These are phyloP conservation scores for Gymnorhina tibicen DNA, from an alignment of 2,113 vertebrate genomes.

Conservation along the genomic window DNA sequence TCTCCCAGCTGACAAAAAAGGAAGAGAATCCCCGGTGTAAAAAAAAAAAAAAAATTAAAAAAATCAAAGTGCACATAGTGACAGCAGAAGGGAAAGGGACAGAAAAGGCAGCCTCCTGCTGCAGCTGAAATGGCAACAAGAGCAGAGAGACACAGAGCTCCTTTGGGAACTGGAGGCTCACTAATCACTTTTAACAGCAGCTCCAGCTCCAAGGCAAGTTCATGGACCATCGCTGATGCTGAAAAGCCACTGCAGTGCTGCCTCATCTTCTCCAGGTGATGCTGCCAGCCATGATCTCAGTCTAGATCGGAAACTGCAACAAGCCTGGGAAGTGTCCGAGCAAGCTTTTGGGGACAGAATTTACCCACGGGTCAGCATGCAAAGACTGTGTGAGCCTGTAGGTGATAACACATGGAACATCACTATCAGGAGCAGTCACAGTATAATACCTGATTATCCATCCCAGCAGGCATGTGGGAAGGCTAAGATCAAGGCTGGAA, in stretches of 20 bases:
- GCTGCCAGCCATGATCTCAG: accelerated
- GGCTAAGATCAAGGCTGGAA: not conserved
- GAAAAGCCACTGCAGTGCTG: not conserved
- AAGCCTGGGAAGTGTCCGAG: not conserved
- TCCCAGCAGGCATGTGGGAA: accelerated
- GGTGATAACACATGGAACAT: not conserved
- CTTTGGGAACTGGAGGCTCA: not conserved
- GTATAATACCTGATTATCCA: not conserved
- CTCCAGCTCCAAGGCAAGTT: not conserved
- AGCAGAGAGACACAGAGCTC: not conserved
- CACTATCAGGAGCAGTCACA: not conserved
- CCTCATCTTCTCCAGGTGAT: not conserved
- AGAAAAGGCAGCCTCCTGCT: not conserved
- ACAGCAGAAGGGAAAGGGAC: not conserved
- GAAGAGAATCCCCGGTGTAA: conserved; percentile 10
- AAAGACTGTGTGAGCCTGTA: accelerated
- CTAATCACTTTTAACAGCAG: not conserved
- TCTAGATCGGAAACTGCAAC: accelerated
- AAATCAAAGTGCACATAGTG: not conserved
- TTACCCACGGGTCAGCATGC: not conserved
- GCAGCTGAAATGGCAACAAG: not conserved
- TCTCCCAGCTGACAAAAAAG: not conserved
- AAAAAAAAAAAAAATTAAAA: not conserved
- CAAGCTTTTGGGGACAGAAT: not conserved
- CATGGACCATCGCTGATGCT: accelerated